Base-by-base conservation (phyloP, 1,140 invertebrate species). In the Bombus waltoni region DNA sequence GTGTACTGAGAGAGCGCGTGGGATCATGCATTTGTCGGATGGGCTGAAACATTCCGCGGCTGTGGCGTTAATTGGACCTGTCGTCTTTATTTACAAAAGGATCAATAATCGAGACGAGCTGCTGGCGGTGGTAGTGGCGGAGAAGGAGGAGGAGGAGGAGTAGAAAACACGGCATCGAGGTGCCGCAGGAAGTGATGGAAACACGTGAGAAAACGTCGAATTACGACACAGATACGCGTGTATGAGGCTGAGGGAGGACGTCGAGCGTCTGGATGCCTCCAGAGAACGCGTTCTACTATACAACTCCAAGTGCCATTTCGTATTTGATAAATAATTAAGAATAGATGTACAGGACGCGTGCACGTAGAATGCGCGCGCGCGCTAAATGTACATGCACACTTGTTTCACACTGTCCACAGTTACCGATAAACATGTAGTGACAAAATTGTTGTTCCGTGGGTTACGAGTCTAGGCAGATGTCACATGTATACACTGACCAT, bases 51-150 rank as follows among this genome's bases (percentile, higher is more conserved):
- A 90, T 90, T 92, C 83, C 88, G 80, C 38, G 65, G 42, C n/a
- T 42, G 62, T 70, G 79, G 70, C 70, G 78, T 85, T 91, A 86
- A 90, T 91, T 89, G 81, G 79, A 85, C 86, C 71, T 82, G 88
- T 71, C 83, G 85, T 87, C 85, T 92, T 86, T 85, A 92, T 91
- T 92, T 86, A 91, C 85, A 44, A 83, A 80, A 84, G 75, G 86
- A 93, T 92, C 91, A 85, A 93, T 93, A 93, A 92, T 89, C 87
- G 85, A 72, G 84, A 92, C 86, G 66, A 83, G 68, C 71, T 78
- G 87, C 57, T 57, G 74, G n/a, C 38, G 3, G 66, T 13, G 35
- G 80, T 6, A 22, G 25, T 25, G 47, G 86, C 66, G 74, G 28
- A 28, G 59, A 35, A 13, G 47, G 57, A 65, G 53, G 75, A 83